phyloP scores from a whole-genome alignment of 2,888 invertebrate species.

The Agonopterix heracliana region DNA sequence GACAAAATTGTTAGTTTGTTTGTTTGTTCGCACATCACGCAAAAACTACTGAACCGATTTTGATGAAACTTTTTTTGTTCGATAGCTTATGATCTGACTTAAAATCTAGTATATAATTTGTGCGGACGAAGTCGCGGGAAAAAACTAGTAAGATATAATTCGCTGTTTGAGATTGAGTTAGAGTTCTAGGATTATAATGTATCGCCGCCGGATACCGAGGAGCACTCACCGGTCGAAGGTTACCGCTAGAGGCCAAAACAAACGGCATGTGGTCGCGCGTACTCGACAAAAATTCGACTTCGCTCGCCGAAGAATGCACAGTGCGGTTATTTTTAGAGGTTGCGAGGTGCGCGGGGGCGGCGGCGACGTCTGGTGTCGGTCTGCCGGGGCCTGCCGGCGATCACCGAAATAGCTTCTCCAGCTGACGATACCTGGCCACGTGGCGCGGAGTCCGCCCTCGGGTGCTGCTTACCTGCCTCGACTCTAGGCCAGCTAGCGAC shows the following conservation, averaged over 20 bases:
- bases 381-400: slow-evolving; percentile 79
- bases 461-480: slow-evolving; percentile 37
- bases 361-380: slow-evolving; percentile 75
- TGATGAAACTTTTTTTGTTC: too few species aligned
- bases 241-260: slow-evolving; percentile 58
- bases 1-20: too few species aligned
- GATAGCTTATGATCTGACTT: too few species aligned
- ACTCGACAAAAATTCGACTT: slow-evolving; percentile 77
- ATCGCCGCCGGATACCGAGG: too few species aligned
- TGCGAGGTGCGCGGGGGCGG: slow-evolving; percentile 70
- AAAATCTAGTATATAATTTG: too few species aligned
- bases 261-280: slow-evolving; percentile 73
- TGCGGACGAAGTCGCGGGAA: too few species aligned
- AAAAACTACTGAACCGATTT: too few species aligned
- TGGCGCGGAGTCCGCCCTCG: slow-evolving; percentile 44
- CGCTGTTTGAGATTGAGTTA: too few species aligned
- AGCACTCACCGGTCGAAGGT: neutral
- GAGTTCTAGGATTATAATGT: too few species aligned
- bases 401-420: slow-evolving; percentile 75
- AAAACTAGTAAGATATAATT: too few species aligned
- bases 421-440: slow-evolving; percentile 73
- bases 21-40: too few species aligned
- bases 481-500: neutral
- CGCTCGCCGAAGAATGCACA: slow-evolving; percentile 76
- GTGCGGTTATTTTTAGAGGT: slow-evolving; percentile 70